Evolutionary conservation across 1,140 invertebrate genomes (phyloP), one percentile per base, ranked within the genome.

Genomic region (Drosophila guanche): DNA sequence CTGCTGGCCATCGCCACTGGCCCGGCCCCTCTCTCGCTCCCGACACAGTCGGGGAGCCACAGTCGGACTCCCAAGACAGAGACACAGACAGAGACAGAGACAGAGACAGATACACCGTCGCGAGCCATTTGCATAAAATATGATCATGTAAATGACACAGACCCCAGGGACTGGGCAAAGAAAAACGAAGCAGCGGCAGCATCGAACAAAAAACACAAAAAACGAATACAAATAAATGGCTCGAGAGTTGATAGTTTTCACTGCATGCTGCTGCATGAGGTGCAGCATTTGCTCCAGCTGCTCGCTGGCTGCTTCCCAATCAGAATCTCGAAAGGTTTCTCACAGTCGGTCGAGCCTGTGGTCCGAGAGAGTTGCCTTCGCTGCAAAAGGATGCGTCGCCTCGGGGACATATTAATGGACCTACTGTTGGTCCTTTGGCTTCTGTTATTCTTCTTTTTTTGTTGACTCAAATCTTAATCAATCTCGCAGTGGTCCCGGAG

Each of bases 341-440:
- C 72, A 75, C 71, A 63, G 57, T 70, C 69, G 37, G 23, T 20
- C 22, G 33, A 37, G 37, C 27, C 29, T 8, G 29, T 59, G 76
- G 70, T 71, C 56, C 45, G 23, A 41, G 43, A 66, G 71, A 73
- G n/a, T n/a, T 61, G 42, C 16, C 20, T 40, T 47, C 33, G 55
- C 42, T 37, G 50, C 41, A 20, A 42, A 67, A 83, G 78, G 78
- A 83, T 81, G 78, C 74, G 73, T 41, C 68, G 73, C 43, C 68
- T 50, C 75, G 63, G 70, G 81, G 81, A 77, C 81, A 85, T 71
- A 86, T 74, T 81, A 86, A 86, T 86, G 80, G 83, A 75, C 69
- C 71, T 63, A 51, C 54, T 63, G 16, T 20, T 20, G 20, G 48
- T 22, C 65, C 40, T 57, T 76, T 41, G 76, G 55, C 62, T 63